These are phyloP conservation scores for Peucedramus taeniatus DNA, from an alignment of 2,113 vertebrate species.

Conservation along the genomic window DNA sequence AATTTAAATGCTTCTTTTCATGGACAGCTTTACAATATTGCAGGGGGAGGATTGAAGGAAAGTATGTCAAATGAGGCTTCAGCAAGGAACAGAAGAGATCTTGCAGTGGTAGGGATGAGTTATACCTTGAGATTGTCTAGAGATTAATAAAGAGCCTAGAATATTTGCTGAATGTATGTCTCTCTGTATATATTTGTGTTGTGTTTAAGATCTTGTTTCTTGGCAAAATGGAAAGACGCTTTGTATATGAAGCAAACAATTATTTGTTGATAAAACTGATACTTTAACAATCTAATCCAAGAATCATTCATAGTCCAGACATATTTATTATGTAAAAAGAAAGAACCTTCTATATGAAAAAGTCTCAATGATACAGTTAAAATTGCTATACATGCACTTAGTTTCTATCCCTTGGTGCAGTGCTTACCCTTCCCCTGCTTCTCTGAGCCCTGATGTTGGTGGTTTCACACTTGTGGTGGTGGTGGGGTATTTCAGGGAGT, in stretches of 20 bases:
- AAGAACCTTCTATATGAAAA: not conserved
- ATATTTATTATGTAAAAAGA: not conserved
- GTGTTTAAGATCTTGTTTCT: not conserved
- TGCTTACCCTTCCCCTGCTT: not conserved
- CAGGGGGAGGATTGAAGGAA: fast-evolving
- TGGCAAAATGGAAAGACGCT: not conserved
- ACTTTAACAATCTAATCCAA: not conserved
- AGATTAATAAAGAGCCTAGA: not conserved
- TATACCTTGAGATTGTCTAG: not conserved
- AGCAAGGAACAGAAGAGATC: not conserved
- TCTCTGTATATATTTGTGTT: not conserved
- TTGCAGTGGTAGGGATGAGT: not conserved
- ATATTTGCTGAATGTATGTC: not conserved
- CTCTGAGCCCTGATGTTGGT: not conserved
- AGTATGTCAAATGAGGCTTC: not conserved
- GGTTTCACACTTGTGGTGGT: not conserved
- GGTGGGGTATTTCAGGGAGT: not conserved
- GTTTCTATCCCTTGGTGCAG: not conserved
- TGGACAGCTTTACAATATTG: not conserved
- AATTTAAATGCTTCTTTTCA: not conserved
- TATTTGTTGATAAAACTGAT: not conserved
- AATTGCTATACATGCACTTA: not conserved
- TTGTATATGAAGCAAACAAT: not conserved
- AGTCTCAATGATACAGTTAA: not conserved
- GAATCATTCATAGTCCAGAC: not conserved